Evolutionary conservation across 2,113 vertebrate genomes (phyloP), one percentile per base, ranked within the genome.

Genomic region (Alligator mississippiensis): DNA sequence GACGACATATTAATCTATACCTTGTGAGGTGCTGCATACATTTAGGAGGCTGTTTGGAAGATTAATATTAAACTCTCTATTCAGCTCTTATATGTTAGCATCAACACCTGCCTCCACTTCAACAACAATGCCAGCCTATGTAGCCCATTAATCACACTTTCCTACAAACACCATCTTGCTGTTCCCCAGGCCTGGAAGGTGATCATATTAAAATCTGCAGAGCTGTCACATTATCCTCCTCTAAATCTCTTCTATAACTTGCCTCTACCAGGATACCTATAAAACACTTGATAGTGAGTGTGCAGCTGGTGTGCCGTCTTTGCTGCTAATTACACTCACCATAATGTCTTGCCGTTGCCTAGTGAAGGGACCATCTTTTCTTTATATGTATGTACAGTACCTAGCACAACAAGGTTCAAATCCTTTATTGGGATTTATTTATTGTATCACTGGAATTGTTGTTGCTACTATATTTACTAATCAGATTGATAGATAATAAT

Each of bases 21-120:
- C 58, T 95, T 91, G 58, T 9, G 2, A 61, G 77, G 38, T 12
- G 88, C 61, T 91, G 84, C 70, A 58, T 85, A 2, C 60, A 92
- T 94, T 94, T 91, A 93, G 81, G 58, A 85, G 64, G 16, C 68
- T 92, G 60, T 91, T 77, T 94, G 94, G 96, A 94, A 77, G 90
- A 93, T 93, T 91, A 92, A 96, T 97, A 94, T 94, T 94, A 58
- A 90, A 81, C 22, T 83, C 34, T 72, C 74, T 83, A 79, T 83
- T 93, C 82, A 92, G 77, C 81, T 93, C 86, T 95, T 95, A 22
- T 25, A 38, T 55, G 9, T 77, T 95, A 90, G 66, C 79, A 28
- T 91, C 61, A 55, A 27, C 88, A 80, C 75, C 70, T 93, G 57
- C 17, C 25, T 90, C 87, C 82, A 9, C 87, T 89, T 96, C 30